Percentiles rank a stretch among this genome's conserved stretches.
phyloP scores from a whole-genome alignment of 2,797 vertebrate species.

The Acestrorhynchus altus region DNA sequence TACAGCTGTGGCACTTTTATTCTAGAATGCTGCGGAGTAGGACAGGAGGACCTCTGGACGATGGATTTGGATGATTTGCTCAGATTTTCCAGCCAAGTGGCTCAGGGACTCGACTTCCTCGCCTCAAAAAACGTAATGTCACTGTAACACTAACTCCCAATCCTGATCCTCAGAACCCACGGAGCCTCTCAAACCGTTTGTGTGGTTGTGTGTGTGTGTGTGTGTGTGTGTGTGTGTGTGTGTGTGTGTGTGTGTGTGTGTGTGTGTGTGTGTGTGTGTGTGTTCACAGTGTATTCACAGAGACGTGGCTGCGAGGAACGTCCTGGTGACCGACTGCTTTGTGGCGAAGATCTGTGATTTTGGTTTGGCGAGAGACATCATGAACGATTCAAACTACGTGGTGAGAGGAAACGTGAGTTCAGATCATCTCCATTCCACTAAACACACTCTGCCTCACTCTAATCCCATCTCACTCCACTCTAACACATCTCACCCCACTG shows the following conservation, averaged over 20 bases:
- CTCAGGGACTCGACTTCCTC: slow-evolving; percentile 87
- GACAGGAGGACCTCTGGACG: slow-evolving; percentile 63
- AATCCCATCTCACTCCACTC: no score
- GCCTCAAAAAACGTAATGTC: slow-evolving; percentile 83
- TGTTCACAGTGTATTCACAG: slow-evolving; percentile 91
- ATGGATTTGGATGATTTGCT: slow-evolving; percentile 79
- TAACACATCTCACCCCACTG: no score
- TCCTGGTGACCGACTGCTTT: slow-evolving; percentile 82
- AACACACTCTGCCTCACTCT: no score
- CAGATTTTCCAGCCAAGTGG: slow-evolving; percentile 85
- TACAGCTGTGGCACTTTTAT: not conserved
- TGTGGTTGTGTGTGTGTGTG: not conserved
- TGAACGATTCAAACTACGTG: slow-evolving; percentile 92
- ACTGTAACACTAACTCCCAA: not conserved
- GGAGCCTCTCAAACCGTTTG: no score
- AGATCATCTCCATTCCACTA: no score
- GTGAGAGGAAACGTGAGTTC: slow-evolving; percentile 93
- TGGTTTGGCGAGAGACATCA: slow-evolving; percentile 93
- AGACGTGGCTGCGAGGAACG: slow-evolving; percentile 92
- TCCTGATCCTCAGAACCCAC: no score
- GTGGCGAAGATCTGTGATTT: slow-evolving; percentile 98
- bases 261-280: slow-evolving; percentile 16
- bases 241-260: slow-evolving; percentile 33
- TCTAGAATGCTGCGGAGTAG: slow-evolving; percentile 24
- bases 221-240: slow-evolving; percentile 31